phyloP scores from a whole-genome alignment of 2,113 vertebrate genomes.

The Laticauda laticaudata region DNA sequence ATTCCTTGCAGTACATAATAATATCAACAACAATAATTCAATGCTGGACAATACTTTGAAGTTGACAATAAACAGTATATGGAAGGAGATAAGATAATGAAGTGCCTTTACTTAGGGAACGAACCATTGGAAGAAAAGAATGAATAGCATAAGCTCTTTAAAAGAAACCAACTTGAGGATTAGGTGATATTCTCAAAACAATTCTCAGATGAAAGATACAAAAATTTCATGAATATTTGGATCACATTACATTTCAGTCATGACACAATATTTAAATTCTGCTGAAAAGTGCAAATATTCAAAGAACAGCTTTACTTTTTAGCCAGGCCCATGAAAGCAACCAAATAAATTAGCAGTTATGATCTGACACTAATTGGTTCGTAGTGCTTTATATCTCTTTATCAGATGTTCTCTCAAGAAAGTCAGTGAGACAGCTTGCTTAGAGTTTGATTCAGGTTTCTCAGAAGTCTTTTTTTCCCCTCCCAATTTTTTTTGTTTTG shows the following conservation, averaged over 20 bases:
- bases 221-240: conserved; percentile 5
- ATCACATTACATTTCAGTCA: neutral
- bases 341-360: neutral
- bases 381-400: neutral
- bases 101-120: conserved; percentile 1
- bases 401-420: neutral
- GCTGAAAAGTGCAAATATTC: conserved; percentile 56
- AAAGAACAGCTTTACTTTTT: conserved; percentile 30
- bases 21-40: neutral
- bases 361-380: neutral
- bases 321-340: neutral
- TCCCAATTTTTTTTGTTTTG: neutral
- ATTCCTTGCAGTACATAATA: neutral
- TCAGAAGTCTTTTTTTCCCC: neutral
- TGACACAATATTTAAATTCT: conserved; percentile 6
- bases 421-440: neutral
- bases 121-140: neutral
- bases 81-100: neutral
- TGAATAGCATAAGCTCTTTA: neutral
- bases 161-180: neutral
- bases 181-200: neutral
- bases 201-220: neutral
- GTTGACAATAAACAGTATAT: neutral
- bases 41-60: neutral
- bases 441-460: neutral